phyloP scores from a whole-genome alignment of 1,140 invertebrate species.

The Nebria ingens region DNA sequence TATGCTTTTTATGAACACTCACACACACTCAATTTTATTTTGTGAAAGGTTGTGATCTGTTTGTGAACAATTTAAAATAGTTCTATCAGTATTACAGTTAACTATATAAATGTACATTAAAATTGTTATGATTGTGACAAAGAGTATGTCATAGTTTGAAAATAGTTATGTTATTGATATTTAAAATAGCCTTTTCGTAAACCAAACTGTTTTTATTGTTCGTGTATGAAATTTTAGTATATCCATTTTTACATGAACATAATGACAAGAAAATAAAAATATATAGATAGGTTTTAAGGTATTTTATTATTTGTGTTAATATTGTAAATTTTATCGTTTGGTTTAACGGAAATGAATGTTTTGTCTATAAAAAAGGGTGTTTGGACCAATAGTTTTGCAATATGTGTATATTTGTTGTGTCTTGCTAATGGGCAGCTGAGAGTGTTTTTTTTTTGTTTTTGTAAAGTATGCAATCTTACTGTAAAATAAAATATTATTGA shows the following conservation, averaged over 20 bases:
- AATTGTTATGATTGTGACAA: conserved; percentile 3
- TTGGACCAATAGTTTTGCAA: conserved; percentile 9
- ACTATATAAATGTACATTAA: conserved; percentile 5
- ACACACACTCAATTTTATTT: background rate
- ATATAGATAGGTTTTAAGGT: background rate
- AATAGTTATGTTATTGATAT: background rate
- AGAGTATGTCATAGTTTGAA: background rate
- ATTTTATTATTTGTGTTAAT: background rate
- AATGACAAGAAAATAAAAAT: no score
- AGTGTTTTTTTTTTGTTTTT: background rate
- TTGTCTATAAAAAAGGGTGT: conserved; percentile 1
- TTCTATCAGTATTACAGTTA: conserved; percentile 9
- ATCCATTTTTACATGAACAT: conserved; percentile 1
- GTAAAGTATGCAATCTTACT: conserved; percentile 2
- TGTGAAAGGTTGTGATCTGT: conserved; percentile 5
- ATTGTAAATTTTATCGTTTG: background rate
- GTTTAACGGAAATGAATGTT: background rate
- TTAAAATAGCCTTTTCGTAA: background rate
- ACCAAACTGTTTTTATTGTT: background rate
- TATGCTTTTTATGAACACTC: background rate
- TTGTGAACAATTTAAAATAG: conserved; percentile 6
- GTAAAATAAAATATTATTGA: conserved; percentile 8
- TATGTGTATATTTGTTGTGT: conserved; percentile 4
- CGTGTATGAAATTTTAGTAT: conserved; percentile 1
- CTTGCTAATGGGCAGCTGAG: background rate